These are phyloP conservation scores for Suricata suricatta DNA, from an alignment of 2,113 vertebrate species.

Conservation along the genomic window DNA sequence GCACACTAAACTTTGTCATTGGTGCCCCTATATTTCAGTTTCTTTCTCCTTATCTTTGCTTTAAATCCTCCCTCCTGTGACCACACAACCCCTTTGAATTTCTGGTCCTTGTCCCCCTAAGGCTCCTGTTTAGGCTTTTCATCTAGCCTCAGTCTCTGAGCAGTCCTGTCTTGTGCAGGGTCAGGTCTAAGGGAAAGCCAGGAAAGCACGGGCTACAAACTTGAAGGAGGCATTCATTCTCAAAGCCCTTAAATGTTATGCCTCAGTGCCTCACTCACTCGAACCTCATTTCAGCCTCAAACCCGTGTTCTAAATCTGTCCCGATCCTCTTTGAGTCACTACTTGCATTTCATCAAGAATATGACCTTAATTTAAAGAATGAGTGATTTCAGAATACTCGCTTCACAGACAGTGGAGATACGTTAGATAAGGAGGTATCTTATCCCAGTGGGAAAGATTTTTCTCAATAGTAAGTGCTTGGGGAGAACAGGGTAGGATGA, in stretches of 20 bases:
- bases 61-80: background rate
- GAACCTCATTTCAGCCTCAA: background rate
- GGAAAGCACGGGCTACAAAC: background rate
- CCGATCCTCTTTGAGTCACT: background rate
- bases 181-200: background rate
- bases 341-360: background rate
- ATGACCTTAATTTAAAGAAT: background rate
- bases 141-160: background rate
- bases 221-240: background rate
- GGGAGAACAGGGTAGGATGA: background rate
- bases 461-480: background rate
- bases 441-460: background rate
- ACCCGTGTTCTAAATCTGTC: background rate
- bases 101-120: background rate
- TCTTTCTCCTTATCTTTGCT: background rate
- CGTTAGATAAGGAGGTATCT: background rate
- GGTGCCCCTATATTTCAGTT: background rate
- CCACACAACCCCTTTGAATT: background rate
- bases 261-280: fast-evolving
- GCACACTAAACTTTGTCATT: background rate
- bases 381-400: background rate
- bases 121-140: background rate
- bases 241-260: background rate
- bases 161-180: too few species aligned
- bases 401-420: background rate